phyloP scores from a whole-genome alignment of 2,888 invertebrate genomes.

The Caenorhabditis wallacei region DNA sequence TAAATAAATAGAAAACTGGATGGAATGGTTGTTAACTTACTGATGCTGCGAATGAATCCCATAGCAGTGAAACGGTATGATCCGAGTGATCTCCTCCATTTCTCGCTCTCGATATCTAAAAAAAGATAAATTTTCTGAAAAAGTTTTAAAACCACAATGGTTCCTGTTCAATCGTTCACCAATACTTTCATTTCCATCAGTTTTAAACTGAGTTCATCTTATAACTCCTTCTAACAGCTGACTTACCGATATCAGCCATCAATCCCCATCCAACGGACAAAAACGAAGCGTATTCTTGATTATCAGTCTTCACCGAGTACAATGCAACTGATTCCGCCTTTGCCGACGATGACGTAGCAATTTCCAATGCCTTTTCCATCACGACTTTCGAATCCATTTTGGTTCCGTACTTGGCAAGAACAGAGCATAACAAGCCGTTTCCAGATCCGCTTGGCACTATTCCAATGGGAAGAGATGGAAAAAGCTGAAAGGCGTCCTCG shows the following conservation, averaged over 20 bases:
- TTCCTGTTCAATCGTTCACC: too few species aligned
- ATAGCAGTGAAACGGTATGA: conserved; percentile 94
- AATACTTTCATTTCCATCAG: too few species aligned
- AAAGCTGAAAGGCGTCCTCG: conserved; percentile 91
- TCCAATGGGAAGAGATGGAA: conserved; percentile 89
- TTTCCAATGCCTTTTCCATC: conserved; percentile 56
- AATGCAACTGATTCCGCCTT: conserved; percentile 90
- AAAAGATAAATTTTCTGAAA: conserved; percentile 4
- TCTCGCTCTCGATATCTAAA: conserved; percentile 94
- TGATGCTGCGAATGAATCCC: conserved; percentile 90
- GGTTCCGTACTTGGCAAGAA: conserved; percentile 70
- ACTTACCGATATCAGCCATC: conserved; percentile 91
- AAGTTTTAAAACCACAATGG: too few species aligned
- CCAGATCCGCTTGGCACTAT: conserved; percentile 97
- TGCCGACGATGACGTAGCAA: conserved; percentile 85
- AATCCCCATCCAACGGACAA: conserved; percentile 97
- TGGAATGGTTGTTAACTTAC: conserved; percentile 86
- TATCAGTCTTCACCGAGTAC: conserved; percentile 88
- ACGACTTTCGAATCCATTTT: conserved; percentile 46
- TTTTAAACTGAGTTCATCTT: too few species aligned
- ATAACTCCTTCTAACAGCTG: not conserved
- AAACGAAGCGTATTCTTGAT: conserved; percentile 89
- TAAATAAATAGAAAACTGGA: not conserved
- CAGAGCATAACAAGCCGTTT: conserved; percentile 88
- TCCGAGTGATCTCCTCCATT: conserved; percentile 90